Evolutionary conservation across 2,888 invertebrate genomes (phyloP), one percentile per base, ranked within the genome.

Genomic region (Euzophera pinguis): DNA sequence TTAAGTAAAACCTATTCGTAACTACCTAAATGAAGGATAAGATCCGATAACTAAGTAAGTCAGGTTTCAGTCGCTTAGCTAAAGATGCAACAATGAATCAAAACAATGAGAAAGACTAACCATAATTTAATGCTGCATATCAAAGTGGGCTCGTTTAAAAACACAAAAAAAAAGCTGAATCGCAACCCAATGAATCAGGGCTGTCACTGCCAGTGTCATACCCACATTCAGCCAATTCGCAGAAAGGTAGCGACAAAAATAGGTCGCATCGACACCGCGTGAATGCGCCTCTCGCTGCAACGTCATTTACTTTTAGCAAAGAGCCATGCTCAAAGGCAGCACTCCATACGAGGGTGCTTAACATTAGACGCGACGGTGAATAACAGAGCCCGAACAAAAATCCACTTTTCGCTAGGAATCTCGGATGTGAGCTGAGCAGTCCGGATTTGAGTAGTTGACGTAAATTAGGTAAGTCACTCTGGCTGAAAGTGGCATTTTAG

Each of bases 281-380:
- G 66, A 71, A 69, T 71, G 67, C 72, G 53, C 56, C 53, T 55
- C 56, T 58, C 56, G 62, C 59, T 65, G 68, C 65, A 67, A 67
- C 69, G 68, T 70, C 73, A 72, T 69, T 75, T 75, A 68, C 69
- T 69, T 65, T 69, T 65, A 62, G 64, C 65, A 47, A 27, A 50
- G 60, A 62, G 64, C 52, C 52, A 50, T 39, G 51, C 50, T 56
- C 54, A 56, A 61, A 60, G 60, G 54, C 53, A 17, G 34, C 56
- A 37, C 62, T 58, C 48, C 51, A 50, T 51, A 45, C 43, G 49
- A 67, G 67, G 56, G 61, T 63, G 50, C 65, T 64, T 55, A 27
- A 59, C 61, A 68, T 70, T 67, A 65, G 59, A 50, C 52, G 54
- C 52, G 34, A 61, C 63, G 54, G 60, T 62, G 63, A 66, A 65